A percentile compares a stretch with the other conserved stretches of the same genome.
Evolutionary conservation across 2,797 vertebrate genomes (phyloP).

Genomic region (Crenichthys baileyi): DNA sequence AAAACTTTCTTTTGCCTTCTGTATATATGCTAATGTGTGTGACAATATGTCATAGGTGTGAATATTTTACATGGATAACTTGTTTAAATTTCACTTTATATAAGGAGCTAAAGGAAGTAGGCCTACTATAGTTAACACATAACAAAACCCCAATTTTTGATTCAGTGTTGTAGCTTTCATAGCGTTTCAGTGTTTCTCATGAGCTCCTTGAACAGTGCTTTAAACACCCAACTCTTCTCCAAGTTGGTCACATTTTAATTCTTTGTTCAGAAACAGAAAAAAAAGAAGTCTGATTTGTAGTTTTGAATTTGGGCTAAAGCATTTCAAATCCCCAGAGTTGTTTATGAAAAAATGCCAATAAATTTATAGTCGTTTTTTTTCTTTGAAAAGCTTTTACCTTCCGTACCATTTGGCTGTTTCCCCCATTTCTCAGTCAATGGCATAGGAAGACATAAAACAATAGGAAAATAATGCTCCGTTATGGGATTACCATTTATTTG

Average conservation of each 20-base stretch:
- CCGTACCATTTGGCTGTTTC: too few species aligned
- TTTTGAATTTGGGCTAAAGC: constrained; percentile 49
- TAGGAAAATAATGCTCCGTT: too few species aligned
- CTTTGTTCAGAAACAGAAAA: background rate
- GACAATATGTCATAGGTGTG: background rate
- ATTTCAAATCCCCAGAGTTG: constrained; percentile 15
- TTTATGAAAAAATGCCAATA: too few species aligned
- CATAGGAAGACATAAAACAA: too few species aligned
- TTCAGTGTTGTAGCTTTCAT: background rate
- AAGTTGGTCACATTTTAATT: background rate
- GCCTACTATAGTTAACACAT: background rate
- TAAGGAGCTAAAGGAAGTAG: background rate
- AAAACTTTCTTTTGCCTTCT: too few species aligned
- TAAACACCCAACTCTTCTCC: background rate
- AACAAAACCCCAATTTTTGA: background rate
- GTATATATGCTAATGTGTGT: background rate
- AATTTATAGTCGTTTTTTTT: constrained; percentile 28
- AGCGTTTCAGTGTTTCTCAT: background rate
- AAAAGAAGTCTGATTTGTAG: background rate
- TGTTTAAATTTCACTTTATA: background rate
- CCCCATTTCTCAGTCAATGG: too few species aligned
- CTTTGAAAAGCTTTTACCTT: background rate
- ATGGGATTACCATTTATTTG: too few species aligned
- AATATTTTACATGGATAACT: background rate
- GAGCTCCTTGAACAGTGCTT: background rate